Evolutionary conservation across 2,113 vertebrate genomes (phyloP), one percentile per base, ranked within the genome.

Genomic region (Aphelocoma coerulescens): DNA sequence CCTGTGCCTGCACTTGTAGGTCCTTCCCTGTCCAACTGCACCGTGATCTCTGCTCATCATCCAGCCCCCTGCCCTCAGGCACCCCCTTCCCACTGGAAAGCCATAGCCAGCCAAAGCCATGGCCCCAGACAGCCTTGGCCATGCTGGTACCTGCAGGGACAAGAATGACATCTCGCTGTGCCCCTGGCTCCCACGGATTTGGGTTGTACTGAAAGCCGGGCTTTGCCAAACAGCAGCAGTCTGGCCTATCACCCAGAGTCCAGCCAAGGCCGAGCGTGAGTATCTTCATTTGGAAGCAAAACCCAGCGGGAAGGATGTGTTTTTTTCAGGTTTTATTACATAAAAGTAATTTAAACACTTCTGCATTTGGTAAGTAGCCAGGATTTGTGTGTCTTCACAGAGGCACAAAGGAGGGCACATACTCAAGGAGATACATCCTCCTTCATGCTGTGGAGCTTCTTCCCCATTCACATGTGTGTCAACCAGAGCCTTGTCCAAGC

Each of bases 31-130:
- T 24, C 63, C 43, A 28, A 0, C 17, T 59, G 35, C 78, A 61
- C 30, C 3, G 0, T 12, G 24, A 23, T 20, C 39, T 28, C 37
- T 54, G 23, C 51, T 58, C 37, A 17, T 26, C 0, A 0, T 16
- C 15, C 71, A 92, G 18, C 17, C 35, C 16, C 28, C 69, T 48
- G 37, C 27, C 30, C 48, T 61, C 67, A 54, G 43, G 41, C 12
- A 71, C 28, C 48, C 48, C 37, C 32, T 69, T 62, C 43, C 57
- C 28, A 4, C 63, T 54, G n/a, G 21, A 35, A 58, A 61, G 26
- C 26, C 28, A 35, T 0, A 13, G 16, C 30, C 71, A 67, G 63
- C 27, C 22, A 35, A 27, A 52, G 9, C 62, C 72, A 51, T 9
- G n/a, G 44, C 26, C 49, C 30, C 84, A 67, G 71, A 1, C 9